These are phyloP conservation scores for Drosophila punjabiensis DNA, from an alignment of 1,140 invertebrate species.

Conservation along the genomic window DNA sequence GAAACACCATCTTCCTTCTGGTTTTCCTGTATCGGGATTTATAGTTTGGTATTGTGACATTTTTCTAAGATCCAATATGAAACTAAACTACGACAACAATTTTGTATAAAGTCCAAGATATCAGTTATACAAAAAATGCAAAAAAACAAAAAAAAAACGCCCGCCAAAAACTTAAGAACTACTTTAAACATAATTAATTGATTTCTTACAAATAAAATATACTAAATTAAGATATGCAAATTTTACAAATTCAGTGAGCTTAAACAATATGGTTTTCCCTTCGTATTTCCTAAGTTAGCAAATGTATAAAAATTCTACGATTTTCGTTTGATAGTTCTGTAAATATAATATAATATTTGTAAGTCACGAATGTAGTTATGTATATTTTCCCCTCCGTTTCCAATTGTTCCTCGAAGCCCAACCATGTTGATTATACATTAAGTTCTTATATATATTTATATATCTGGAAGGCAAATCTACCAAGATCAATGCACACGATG, in stretches of 20 bases:
- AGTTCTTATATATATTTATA: slow-evolving; percentile 49
- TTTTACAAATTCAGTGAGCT: slow-evolving; percentile 22
- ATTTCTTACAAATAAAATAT: background rate
- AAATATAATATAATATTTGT: slow-evolving; percentile 68
- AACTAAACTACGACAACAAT: background rate
- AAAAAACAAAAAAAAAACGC: background rate
- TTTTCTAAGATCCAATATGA: background rate
- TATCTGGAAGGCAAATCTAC: slow-evolving; percentile 36
- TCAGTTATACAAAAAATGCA: slow-evolving; percentile 9
- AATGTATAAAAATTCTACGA: slow-evolving; percentile 6
- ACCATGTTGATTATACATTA: slow-evolving; percentile 18
- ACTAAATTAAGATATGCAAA: slow-evolving; percentile 3
- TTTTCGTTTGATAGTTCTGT: slow-evolving; percentile 53
- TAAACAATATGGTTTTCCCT: slow-evolving; percentile 3
- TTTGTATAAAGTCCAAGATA: slow-evolving; percentile 12
- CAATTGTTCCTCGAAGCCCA: slow-evolving; percentile 3
- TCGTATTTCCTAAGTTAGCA: slow-evolving; percentile 13
- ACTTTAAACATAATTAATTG: slow-evolving; percentile 16
- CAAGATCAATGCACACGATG: slow-evolving; percentile 31
- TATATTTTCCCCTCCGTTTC: slow-evolving; percentile 4
- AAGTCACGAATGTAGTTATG: slow-evolving; percentile 19
- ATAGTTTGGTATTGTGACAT: background rate
- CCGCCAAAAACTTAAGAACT: slow-evolving; percentile 13
- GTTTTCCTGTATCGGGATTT: background rate
- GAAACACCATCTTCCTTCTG: background rate